Percentiles rank a stretch among this genome's conserved stretches.
These are phyloP conservation scores for Aleiodes testaceus DNA, from an alignment of 2,888 invertebrate genomes.

Conservation along the genomic window DNA sequence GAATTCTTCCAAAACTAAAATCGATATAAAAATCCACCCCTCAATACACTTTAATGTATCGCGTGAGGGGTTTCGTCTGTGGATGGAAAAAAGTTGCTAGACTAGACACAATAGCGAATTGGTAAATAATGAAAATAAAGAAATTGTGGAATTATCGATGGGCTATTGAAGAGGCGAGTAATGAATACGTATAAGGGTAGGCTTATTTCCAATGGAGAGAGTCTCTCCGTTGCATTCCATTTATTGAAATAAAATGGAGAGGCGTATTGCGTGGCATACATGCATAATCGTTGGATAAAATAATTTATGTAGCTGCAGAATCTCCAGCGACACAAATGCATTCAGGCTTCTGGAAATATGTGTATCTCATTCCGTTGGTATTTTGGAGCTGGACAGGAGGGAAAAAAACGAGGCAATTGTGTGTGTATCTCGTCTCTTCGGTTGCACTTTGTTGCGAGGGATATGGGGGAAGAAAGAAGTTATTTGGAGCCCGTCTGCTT, in stretches of 20 bases:
- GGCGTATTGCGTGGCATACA: constrained; percentile 60
- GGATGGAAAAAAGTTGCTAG: not conserved
- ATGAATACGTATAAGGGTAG: constrained; percentile 66
- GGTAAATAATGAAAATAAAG: not conserved
- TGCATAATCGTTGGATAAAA: constrained; percentile 64
- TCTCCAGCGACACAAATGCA: constrained; percentile 38
- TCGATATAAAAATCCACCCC: constrained; percentile 38
- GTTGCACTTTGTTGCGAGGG: constrained; percentile 12
- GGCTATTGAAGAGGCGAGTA: constrained; percentile 56
- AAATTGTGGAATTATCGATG: not conserved
- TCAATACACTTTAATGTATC: constrained; percentile 13
- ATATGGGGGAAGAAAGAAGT: constrained; percentile 51
- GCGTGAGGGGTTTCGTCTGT: constrained; percentile 27
- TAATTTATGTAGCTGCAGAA: constrained; percentile 59
- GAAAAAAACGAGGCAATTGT: constrained; percentile 36
- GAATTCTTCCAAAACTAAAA: constrained; percentile 36
- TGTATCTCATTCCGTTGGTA: constrained; percentile 28
- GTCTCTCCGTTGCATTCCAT: constrained; percentile 37
- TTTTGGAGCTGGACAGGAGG: constrained; percentile 24
- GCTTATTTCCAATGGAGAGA: too few relatives aligned
- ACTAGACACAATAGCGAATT: constrained; percentile 9
- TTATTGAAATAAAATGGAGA: constrained; percentile 12
- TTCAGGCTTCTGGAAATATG: constrained; percentile 39
- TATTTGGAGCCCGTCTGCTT: constrained; percentile 58
- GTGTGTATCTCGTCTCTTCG: not conserved